These are phyloP conservation scores for Xestia xanthographa DNA, from an alignment of 2,888 invertebrate genomes.

Conservation along the genomic window DNA sequence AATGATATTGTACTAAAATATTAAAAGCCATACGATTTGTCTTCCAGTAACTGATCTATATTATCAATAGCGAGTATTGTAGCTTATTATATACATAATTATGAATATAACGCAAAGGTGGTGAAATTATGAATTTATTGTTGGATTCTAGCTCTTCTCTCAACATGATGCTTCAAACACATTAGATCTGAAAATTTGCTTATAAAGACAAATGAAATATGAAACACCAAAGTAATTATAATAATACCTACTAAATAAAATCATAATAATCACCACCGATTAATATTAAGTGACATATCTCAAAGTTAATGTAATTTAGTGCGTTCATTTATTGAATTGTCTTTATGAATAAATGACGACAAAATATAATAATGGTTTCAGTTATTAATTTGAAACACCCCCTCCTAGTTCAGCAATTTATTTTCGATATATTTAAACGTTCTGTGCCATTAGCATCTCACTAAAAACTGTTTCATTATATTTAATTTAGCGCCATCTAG, in stretches of 20 bases:
- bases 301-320: conserved; percentile 90
- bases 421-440: conserved; percentile 14
- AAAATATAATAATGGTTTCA: conserved; percentile 70
- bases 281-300: conserved; percentile 89
- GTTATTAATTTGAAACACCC: conserved; percentile 37
- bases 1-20: conserved; percentile 84
- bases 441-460: not conserved
- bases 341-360: conserved; percentile 90
- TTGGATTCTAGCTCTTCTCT: conserved; percentile 20
- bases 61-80: conserved; percentile 89
- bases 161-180: conserved; percentile 32
- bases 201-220: conserved; percentile 38
- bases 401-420: not conserved
- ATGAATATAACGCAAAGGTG: conserved; percentile 79
- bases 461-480: not conserved
- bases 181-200: conserved; percentile 18
- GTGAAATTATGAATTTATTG: conserved; percentile 78
- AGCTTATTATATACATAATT: conserved; percentile 89
- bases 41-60: conserved; percentile 90
- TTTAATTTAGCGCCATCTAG: conserved; percentile 45
- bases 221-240: conserved; percentile 58
- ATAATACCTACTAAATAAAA: conserved; percentile 64
- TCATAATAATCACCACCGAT: conserved; percentile 81
- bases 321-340: conserved; percentile 90
- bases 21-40: conserved; percentile 91